phyloP scores from a whole-genome alignment of 2,113 vertebrate species.

The Rattus rattus region DNA sequence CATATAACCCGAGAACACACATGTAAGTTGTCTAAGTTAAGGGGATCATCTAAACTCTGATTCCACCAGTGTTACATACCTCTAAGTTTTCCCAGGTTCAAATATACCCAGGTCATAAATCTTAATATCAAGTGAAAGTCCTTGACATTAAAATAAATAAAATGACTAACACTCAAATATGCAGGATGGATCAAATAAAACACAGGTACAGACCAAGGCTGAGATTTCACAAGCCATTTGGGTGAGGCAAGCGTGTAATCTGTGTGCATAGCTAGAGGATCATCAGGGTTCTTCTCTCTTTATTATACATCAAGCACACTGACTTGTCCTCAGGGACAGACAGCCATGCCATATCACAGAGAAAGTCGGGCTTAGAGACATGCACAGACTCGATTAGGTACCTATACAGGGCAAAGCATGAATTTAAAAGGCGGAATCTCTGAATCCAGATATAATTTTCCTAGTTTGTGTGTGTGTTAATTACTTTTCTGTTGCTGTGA shows the following conservation, averaged over 20 bases:
- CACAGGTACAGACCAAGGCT: fast-evolving
- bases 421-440: background rate
- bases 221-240: fast-evolving
- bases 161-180: fast-evolving
- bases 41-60: background rate
- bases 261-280: fast-evolving
- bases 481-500: background rate
- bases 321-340: background rate
- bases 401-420: background rate
- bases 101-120: background rate
- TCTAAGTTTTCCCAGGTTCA: background rate
- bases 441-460: background rate
- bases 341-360: background rate
- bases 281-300: fast-evolving
- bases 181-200: background rate
- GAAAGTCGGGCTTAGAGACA: background rate
- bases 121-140: background rate
- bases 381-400: fast-evolving
- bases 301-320: background rate
- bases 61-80: fast-evolving
- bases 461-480: too few relatives aligned
- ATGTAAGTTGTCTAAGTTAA: background rate
- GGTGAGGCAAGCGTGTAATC: fast-evolving
- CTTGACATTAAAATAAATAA: background rate
- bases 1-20: too few relatives aligned